Evolutionary conservation across 2,113 vertebrate species (phyloP), one percentile per base, ranked within the genome.

Genomic region (Grallaria varia): DNA sequence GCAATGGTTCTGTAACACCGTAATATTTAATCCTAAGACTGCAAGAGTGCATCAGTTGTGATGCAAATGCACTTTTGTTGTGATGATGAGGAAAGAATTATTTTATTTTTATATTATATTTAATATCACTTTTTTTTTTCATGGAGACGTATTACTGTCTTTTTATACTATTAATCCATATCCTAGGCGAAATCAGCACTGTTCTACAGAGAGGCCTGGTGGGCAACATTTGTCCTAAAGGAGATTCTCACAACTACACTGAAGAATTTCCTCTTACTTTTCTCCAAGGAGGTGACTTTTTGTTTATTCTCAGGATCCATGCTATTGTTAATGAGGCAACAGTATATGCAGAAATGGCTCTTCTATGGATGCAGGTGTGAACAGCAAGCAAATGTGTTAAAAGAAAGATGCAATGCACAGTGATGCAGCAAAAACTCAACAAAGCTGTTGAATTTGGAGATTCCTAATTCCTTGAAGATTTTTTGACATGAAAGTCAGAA

Each of bases 201-300:
- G 11, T 77, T 52, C 27, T 62, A n/a, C 37, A 66, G 45, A 72
- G 20, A 94, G 87, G 8, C 14, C 31, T 76, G 10, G 5, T 35
- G 22, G 42, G 22, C 13, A 81, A 35, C 9, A 33, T 18, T 55
- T 8, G 13, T 80, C 33, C 49, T 88, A 50, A 27, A 69, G 18
- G 9, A 84, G 14, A 40, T 35, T 58, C 45, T 58, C 50, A 73
- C 19, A 42, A 9, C n/a, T 91, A 16, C 0, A 0, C 8, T 76
- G 3, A 68, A 83, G 27, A 49, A 13, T 58, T 86, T 78, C 10
- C 20, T 77, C 72, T 62, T 16, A 53, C 24, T 20, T 81, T 84
- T 11, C 50, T 87, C 22, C 28, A 85, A 53, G 44, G 18, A 75
- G 5, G 8, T 67, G 27, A 15, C 55, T 90, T 66, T 64, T 62